Base-by-base conservation (phyloP, 2,797 vertebrate genomes). In the Scomberomorus guttatus region DNA sequence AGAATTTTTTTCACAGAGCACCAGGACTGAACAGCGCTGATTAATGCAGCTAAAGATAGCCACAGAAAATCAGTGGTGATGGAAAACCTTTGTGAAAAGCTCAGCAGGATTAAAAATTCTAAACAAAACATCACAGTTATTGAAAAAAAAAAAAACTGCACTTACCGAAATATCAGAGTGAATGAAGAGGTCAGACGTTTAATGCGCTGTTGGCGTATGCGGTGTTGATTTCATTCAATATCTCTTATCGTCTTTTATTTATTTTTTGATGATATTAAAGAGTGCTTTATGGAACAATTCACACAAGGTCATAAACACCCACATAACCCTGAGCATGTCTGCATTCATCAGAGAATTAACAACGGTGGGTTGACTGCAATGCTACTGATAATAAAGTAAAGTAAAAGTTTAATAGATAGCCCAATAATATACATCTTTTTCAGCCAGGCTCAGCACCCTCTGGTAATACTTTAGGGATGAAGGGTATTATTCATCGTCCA, bases 41-140 rank as follows among this genome's bases (percentile, higher is more conserved):
- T 85, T 81, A 86, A 80, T 67, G 48, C 13, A 32, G 48, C 54
- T 34, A 61, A 68, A 66, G 25, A 73, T 61, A 58, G 67, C 24
- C 72, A 74, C 52, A 44, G 39, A 60, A 78, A 54, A 52, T 63
- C 75, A 57, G 29, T 12, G 6, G 22, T 57, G 52, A 81, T 20
- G 8, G 12, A 66, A 61, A 82, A 66, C 18, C 51, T 60, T 58
- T 46, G n/a, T 59, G 48, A 61, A 63, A 32, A 13, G 20, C 73
- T 50, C 54, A 59, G 44, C 5, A 4, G 56, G 25, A 37, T 61
- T 52, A 32, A 29, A 52, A 15, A 58, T 46, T 34, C 44, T 29
- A 32, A 65, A 29, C 7, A 32, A 63, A 70, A 56, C 39, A 22
- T 52, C 18, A 25, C 20, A 71, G 51, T 24, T 32, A 18, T 52